These are phyloP conservation scores for Drosophila willistoni DNA, from an alignment of 1,140 invertebrate species.

Conservation along the genomic window DNA sequence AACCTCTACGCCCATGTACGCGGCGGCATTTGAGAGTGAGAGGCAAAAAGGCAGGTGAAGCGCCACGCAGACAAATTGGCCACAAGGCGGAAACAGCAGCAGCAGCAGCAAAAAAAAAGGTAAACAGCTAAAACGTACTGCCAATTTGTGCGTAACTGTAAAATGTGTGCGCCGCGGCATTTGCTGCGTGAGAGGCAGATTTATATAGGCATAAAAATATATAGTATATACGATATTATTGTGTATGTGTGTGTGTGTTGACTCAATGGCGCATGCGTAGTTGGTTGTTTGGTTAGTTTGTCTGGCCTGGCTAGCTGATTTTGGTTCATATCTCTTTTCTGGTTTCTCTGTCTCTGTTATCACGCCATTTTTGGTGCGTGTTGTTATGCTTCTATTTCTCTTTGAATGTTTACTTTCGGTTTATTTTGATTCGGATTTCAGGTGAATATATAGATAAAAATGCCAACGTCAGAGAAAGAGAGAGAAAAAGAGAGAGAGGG, in stretches of 20 bases:
- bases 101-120: constrained; percentile 37
- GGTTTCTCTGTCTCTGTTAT: constrained; percentile 37
- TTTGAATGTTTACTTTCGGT: constrained; percentile 63
- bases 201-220: constrained; percentile 6
- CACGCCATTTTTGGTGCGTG: constrained; percentile 46
- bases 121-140: constrained; percentile 40
- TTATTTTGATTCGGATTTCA: constrained; percentile 60
- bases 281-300: background rate
- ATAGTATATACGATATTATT: background rate
- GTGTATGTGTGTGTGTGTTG: background rate
- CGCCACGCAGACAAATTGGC: constrained; percentile 46
- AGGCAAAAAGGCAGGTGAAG: constrained; percentile 42
- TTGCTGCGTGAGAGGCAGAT: constrained; percentile 7
- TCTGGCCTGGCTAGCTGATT: constrained; percentile 1
- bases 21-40: background rate
- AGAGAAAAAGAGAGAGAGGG: background rate
- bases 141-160: constrained; percentile 70
- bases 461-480: constrained; percentile 35
- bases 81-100: constrained; percentile 46
- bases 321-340: constrained; percentile 30
- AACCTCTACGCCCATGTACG: background rate
- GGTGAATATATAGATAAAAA: constrained; percentile 36
- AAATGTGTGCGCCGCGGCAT: constrained; percentile 59
- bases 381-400: constrained; percentile 28
- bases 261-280: constrained; percentile 61